These are phyloP conservation scores for Microchirus variegatus DNA, from an alignment of 2,797 vertebrate genomes.

Conservation along the genomic window DNA sequence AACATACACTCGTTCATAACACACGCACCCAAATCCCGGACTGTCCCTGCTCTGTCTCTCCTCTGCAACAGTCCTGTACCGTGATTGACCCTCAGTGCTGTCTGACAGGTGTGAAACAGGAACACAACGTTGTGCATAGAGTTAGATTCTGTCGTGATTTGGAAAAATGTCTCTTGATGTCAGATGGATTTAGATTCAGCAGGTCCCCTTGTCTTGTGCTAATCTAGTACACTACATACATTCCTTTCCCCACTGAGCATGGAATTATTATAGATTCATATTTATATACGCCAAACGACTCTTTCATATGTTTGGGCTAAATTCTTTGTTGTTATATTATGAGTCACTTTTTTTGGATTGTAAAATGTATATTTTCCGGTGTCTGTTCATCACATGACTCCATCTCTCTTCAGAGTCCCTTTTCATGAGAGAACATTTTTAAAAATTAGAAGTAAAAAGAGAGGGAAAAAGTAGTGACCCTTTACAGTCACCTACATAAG, in stretches of 20 bases:
- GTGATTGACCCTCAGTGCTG: constrained; percentile 74
- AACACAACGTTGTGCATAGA: constrained; percentile 86
- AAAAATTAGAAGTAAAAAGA: constrained; percentile 37
- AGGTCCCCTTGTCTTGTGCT: constrained; percentile 75
- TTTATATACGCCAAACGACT: constrained; percentile 75
- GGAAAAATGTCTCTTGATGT: constrained; percentile 63
- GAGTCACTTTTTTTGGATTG: constrained; percentile 70
- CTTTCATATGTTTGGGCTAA: constrained; percentile 64
- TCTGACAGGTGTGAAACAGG: constrained; percentile 71
- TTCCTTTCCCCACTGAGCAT: constrained; percentile 47
- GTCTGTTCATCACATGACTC: constrained; percentile 72
- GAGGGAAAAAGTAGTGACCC: constrained; percentile 33
- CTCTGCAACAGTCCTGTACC: constrained; percentile 56
- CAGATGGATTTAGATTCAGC: constrained; percentile 55
- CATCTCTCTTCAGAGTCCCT: constrained; percentile 67
- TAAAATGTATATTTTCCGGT: constrained; percentile 71
- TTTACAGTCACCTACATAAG: constrained; percentile 50
- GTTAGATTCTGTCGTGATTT: constrained; percentile 73
- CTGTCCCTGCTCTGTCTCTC: constrained; percentile 42
- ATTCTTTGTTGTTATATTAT: constrained; percentile 63
- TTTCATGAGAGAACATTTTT: constrained; percentile 49
- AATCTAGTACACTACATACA: constrained; percentile 56
- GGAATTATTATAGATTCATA: constrained; percentile 60
- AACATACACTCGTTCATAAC: constrained; percentile 24
- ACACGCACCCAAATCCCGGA: constrained; percentile 34